A percentile compares a stretch with the other conserved stretches of the same genome.
phyloP scores from a whole-genome alignment of 2,888 invertebrate genomes.

The Anodontia alba region DNA sequence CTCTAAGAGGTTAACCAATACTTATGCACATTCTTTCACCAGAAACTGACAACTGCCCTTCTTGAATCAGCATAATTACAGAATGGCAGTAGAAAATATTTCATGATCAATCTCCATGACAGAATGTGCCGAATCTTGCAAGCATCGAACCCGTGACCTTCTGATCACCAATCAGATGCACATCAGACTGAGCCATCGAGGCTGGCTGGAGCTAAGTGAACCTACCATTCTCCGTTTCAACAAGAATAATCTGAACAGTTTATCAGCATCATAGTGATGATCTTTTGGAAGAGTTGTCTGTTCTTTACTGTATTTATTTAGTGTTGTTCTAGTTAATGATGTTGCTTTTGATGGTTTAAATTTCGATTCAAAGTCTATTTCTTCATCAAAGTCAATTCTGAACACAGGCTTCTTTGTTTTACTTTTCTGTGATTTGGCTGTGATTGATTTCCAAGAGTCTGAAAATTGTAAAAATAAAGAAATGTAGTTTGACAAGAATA shows the following conservation, averaged over 20 bases:
- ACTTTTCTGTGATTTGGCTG: slow-evolving; percentile 55
- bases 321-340: slow-evolving; percentile 77
- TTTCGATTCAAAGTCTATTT: slow-evolving; percentile 73
- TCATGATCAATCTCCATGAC: too few species aligned
- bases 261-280: slow-evolving; percentile 81
- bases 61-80: too few species aligned
- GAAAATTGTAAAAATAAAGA: not conserved
- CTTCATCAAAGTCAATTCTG: slow-evolving; percentile 79
- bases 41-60: too few species aligned
- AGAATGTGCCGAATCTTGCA: too few species aligned
- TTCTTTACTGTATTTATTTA: slow-evolving; percentile 79
- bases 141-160: too few species aligned
- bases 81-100: too few species aligned
- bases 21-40: too few species aligned
- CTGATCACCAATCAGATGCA: too few species aligned
- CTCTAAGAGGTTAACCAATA: too few species aligned
- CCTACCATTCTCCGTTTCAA: slow-evolving; percentile 78
- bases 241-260: slow-evolving; percentile 76
- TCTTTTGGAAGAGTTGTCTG: slow-evolving; percentile 81
- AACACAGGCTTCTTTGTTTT: slow-evolving; percentile 77
- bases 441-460: slow-evolving; percentile 45
- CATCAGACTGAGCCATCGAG: too few species aligned
- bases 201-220: too few species aligned
- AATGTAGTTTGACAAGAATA: too few species aligned
- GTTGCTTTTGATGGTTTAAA: slow-evolving; percentile 79